Evolutionary conservation across 2,797 vertebrate species (phyloP).

Genomic region (Lemur catta): DNA sequence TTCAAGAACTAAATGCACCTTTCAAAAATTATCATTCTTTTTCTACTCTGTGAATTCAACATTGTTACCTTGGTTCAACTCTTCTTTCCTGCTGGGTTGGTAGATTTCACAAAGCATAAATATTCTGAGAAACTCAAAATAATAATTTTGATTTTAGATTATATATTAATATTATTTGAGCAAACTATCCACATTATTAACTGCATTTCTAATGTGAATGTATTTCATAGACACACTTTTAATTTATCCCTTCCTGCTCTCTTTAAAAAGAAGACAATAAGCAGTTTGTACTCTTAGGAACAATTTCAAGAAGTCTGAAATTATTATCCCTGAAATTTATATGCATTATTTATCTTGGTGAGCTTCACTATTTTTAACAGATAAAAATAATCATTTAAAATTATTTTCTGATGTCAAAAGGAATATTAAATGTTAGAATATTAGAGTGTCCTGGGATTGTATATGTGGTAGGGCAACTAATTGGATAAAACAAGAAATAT

Average conservation of each 20-base stretch:
- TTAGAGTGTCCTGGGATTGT: not conserved
- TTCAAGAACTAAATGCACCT: not conserved
- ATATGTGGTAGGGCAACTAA: not conserved
- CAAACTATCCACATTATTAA: not conserved
- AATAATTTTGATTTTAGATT: not conserved
- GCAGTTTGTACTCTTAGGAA: not conserved
- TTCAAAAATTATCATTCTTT: not conserved
- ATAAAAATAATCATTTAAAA: not conserved
- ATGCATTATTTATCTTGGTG: not conserved
- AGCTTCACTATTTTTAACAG: not conserved
- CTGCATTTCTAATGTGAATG: not conserved
- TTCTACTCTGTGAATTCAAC: not conserved
- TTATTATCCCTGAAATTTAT: not conserved
- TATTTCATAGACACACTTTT: not conserved
- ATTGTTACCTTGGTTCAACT: not conserved
- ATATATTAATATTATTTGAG: not conserved
- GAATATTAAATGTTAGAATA: not conserved
- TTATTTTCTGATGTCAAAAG: not conserved
- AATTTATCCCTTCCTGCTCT: not conserved
- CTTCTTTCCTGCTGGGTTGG: not conserved
- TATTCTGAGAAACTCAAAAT: not conserved
- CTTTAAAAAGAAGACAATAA: not conserved
- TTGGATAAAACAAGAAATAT: not conserved
- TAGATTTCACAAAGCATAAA: not conserved
- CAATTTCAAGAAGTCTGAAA: not conserved